phyloP scores from a whole-genome alignment of 2,888 invertebrate species.

The Eudasyphora cyanicolor region DNA sequence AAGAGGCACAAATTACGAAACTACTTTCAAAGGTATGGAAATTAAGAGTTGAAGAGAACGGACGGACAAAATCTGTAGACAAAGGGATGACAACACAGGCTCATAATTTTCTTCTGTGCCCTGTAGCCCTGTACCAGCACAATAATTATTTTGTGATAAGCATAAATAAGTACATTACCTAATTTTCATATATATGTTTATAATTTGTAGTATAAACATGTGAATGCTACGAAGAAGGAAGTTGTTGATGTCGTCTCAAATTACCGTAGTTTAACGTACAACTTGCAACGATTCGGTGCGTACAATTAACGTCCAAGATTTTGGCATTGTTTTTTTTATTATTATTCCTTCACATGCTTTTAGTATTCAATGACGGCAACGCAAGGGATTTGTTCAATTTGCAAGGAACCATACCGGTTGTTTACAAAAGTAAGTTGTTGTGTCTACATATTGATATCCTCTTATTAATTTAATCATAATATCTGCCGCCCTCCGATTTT shows the following conservation, averaged over 20 bases:
- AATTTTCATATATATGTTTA: neutral
- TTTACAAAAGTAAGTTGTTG: conserved; percentile 87
- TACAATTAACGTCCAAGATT: conserved; percentile 42
- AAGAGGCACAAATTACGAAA: conserved; percentile 81
- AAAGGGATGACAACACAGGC: conserved; percentile 28
- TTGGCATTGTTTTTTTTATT: conserved; percentile 9
- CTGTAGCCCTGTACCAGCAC: neutral
- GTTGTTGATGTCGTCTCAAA: conserved; percentile 83
- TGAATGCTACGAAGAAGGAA: conserved; percentile 85
- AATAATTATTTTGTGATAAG: conserved; percentile 20
- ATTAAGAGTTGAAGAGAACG: neutral
- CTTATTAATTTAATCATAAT: neutral
- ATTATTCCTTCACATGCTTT: too few relatives aligned
- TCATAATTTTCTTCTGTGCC: neutral
- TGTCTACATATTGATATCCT: neutral
- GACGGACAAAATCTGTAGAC: neutral
- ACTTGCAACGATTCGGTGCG: conserved; percentile 87
- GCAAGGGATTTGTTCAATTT: conserved; percentile 90
- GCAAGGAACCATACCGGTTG: conserved; percentile 95
- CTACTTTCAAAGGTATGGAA: conserved; percentile 81
- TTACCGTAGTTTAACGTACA: conserved; percentile 85
- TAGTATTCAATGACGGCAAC: conserved; percentile 94
- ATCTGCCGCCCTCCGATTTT: too few relatives aligned
- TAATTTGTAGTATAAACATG: conserved; percentile 84
- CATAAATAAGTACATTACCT: neutral